These are phyloP conservation scores for Gouania willdenowi DNA, from an alignment of 2,797 vertebrate species.

Conservation along the genomic window DNA sequence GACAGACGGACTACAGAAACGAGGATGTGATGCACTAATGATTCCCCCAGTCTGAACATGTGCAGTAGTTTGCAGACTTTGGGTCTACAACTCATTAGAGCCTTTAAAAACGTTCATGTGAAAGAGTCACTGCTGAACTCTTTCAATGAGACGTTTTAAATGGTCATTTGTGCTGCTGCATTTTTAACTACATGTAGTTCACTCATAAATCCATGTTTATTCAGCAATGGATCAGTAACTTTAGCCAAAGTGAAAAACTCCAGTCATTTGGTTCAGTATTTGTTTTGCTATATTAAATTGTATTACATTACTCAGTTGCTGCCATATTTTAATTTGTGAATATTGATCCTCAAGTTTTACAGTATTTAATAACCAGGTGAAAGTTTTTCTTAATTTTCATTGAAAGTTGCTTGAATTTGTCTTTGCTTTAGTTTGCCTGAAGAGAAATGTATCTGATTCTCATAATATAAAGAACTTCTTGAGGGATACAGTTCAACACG, in stretches of 20 bases:
- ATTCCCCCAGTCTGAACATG: no score
- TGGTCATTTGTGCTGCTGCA: background rate
- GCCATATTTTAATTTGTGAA: slow-evolving; percentile 62
- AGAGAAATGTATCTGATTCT: slow-evolving; percentile 8
- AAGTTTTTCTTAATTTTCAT: slow-evolving; percentile 20
- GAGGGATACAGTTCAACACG: no score
- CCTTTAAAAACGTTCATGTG: no score
- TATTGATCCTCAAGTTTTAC: slow-evolving; percentile 19
- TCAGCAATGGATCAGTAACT: background rate
- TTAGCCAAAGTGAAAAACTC: background rate
- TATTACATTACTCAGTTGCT: slow-evolving; percentile 25
- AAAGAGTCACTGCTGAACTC: no score
- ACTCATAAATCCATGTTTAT: background rate
- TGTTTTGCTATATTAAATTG: slow-evolving; percentile 36
- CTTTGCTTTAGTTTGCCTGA: slow-evolving; percentile 8
- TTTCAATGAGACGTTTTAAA: no score
- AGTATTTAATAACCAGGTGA: slow-evolving; percentile 58
- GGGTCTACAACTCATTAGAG: no score
- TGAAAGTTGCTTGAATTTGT: slow-evolving; percentile 19
- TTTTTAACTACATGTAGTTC: background rate
- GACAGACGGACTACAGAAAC: no score
- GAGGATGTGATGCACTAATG: no score
- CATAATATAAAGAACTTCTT: background rate
- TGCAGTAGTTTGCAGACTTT: no score
- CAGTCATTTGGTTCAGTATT: slow-evolving; percentile 3